Conservation (phyloP, 2,888 invertebrate genomes). For the Monochamus alternatus region DNA sequence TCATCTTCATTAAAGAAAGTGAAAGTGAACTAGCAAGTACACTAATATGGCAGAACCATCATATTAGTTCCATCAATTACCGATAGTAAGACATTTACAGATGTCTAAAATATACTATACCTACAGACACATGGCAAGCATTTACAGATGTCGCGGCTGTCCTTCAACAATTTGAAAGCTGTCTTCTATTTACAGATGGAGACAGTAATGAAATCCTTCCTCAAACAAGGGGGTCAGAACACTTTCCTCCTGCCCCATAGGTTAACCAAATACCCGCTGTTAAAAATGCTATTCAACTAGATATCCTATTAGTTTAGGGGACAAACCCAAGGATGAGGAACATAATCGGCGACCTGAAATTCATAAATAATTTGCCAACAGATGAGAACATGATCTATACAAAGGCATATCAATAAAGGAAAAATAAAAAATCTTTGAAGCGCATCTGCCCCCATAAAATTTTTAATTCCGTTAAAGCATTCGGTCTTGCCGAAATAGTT, state of each 20-base stretch:
- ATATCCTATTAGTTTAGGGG: background rate
- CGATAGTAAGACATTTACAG: background rate
- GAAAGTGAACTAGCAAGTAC: background rate
- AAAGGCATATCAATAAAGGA: background rate
- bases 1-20: background rate
- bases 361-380: background rate
- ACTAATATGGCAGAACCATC: background rate
- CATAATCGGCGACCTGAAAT: background rate
- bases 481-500: background rate
- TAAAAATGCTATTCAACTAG: background rate
- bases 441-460: background rate
- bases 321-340: background rate
- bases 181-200: background rate
- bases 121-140: background rate
- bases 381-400: background rate
- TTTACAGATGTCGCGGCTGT: background rate
- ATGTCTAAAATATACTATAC: background rate
- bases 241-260: background rate
- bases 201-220: background rate
- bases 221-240: background rate
- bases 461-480: background rate
- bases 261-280: background rate
- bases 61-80: background rate
- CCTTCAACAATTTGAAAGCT: background rate
- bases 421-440: background rate